phyloP scores from a whole-genome alignment of 2,113 vertebrate genomes.

The Callocephalon fimbriatum region DNA sequence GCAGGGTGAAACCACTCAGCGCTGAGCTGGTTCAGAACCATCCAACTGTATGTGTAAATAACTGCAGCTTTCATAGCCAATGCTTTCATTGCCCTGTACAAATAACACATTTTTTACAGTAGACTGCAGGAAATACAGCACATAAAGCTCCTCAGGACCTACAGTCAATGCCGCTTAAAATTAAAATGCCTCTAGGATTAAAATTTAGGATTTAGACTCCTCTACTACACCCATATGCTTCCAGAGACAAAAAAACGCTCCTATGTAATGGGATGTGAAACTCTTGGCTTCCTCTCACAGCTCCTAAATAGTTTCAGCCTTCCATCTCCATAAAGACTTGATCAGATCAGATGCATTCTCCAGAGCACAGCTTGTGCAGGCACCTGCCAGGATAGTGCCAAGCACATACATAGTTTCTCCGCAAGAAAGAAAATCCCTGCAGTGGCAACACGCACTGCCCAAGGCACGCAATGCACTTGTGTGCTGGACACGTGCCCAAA shows the following conservation, averaged over 20 bases:
- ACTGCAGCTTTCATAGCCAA: neutral
- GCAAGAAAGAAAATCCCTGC: neutral
- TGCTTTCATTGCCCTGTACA: neutral
- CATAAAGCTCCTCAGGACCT: neutral
- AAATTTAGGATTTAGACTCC: neutral
- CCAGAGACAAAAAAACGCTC: neutral
- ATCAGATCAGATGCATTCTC: neutral
- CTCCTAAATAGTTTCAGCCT: neutral
- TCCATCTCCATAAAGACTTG: neutral
- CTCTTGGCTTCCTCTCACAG: neutral
- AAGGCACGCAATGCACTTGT: neutral
- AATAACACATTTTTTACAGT: neutral
- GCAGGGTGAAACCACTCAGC: neutral
- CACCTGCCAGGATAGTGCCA: rapidly evolving
- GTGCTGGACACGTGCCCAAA: neutral
- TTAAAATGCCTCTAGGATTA: neutral
- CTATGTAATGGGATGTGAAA: neutral
- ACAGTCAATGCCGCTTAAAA: neutral
- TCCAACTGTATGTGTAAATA: neutral
- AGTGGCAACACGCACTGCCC: rapidly evolving
- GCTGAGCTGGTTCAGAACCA: neutral
- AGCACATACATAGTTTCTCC: neutral
- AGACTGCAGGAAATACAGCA: neutral
- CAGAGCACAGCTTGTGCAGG: neutral
- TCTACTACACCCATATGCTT: neutral